phyloP scores from a whole-genome alignment of 2,113 vertebrate species.

The Apodemus speciosus region DNA sequence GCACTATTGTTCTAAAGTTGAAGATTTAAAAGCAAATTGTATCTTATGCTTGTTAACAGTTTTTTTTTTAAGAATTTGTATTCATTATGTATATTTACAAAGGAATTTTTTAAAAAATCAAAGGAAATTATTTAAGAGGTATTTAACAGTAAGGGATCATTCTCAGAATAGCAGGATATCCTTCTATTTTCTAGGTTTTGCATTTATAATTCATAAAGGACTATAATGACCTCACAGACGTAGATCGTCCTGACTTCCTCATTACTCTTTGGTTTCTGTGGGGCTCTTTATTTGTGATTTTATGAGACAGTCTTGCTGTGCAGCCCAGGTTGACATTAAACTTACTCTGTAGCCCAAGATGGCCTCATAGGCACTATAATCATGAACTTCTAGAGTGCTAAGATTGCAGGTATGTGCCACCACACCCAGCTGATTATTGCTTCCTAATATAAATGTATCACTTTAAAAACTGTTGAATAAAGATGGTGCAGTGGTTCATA shows the following conservation, averaged over 20 bases:
- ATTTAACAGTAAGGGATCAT: conserved; percentile 46
- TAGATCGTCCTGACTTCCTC: not conserved
- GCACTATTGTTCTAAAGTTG: conserved; percentile 36
- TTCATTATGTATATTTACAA: conserved; percentile 41
- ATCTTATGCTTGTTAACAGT: conserved; percentile 37
- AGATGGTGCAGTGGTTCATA: not conserved
- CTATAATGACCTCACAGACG: not conserved
- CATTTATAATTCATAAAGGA: conserved; percentile 51
- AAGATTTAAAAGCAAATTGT: conserved; percentile 26
- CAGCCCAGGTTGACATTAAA: not conserved
- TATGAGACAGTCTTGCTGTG: not conserved
- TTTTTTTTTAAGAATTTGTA: conserved; percentile 42
- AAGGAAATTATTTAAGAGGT: conserved; percentile 65
- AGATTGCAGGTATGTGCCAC: not conserved
- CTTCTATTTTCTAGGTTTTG: conserved; percentile 66
- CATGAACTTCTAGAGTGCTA: not conserved
- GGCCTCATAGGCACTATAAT: not conserved
- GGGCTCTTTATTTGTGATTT: not conserved
- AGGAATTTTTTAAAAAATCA: conserved; percentile 47
- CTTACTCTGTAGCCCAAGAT: not conserved
- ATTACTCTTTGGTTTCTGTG: not conserved
- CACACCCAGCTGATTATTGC: not conserved
- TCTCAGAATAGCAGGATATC: conserved; percentile 72
- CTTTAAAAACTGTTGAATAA: not conserved
- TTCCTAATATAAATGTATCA: conserved; percentile 22